Evolutionary conservation across 30 jellyfish, hydroid and myxozoan genomes (phyloP).

Genomic region (Mastigias papua): DNA sequence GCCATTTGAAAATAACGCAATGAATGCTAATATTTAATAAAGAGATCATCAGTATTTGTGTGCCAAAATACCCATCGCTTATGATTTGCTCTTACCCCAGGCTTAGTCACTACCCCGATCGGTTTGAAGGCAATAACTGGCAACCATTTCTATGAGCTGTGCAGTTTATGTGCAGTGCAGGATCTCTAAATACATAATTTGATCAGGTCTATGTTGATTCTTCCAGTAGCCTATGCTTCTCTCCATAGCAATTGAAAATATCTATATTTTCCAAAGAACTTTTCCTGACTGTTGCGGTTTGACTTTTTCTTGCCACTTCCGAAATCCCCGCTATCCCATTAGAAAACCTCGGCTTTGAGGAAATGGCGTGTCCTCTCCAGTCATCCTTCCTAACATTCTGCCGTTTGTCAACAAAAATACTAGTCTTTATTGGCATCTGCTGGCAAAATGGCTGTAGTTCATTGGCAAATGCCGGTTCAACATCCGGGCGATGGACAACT

Average conservation of each 20-base stretch:
- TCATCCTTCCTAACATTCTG: constrained; percentile 32
- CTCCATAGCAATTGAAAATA: constrained; percentile 45
- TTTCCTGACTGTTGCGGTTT: not conserved
- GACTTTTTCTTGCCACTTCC: constrained; percentile 12
- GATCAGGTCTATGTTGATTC: constrained; percentile 28
- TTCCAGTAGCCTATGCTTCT: constrained; percentile 37
- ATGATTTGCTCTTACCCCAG: no score
- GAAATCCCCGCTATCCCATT: constrained; percentile 9
- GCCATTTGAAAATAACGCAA: no score
- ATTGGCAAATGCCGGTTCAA: constrained; percentile 13
- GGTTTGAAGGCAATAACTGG: no score
- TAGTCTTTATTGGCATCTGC: constrained; percentile 66
- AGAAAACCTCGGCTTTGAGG: constrained; percentile 56
- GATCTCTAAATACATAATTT: not conserved
- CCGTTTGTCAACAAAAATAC: constrained; percentile 29
- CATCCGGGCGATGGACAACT: constrained; percentile 10
- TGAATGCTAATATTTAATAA: no score
- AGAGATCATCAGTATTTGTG: no score
- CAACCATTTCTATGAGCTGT: no score
- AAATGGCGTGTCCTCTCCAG: constrained; percentile 59
- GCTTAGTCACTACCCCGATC: no score
- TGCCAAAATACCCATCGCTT: no score
- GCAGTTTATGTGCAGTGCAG: no score
- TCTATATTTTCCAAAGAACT: constrained; percentile 48
- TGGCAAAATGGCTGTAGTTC: constrained; percentile 73